phyloP scores from a whole-genome alignment of 2,113 vertebrate genomes.

The Crotalus viridis region DNA sequence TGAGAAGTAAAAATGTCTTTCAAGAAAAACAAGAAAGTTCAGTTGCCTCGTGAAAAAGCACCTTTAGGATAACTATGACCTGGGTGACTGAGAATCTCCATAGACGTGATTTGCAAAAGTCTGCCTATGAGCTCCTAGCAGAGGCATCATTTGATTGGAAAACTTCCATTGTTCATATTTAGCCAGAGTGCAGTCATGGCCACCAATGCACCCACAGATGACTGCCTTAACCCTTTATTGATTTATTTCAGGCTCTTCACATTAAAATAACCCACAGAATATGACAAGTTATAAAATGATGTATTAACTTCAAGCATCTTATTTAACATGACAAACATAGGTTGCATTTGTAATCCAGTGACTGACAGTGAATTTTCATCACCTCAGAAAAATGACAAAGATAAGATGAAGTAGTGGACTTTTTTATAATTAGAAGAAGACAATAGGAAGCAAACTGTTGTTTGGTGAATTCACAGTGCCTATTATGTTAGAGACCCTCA shows the following conservation, averaged over 20 bases:
- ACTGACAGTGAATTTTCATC: not conserved
- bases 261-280: not conserved
- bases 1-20: too few species aligned
- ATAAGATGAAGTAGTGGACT: not conserved
- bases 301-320: not conserved
- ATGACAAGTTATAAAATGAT: not conserved
- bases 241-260: not conserved
- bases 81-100: too few species aligned
- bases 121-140: not conserved
- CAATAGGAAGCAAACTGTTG: not conserved
- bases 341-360: not conserved
- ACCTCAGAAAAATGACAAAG: not conserved
- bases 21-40: too few species aligned
- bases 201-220: not conserved
- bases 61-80: too few species aligned
- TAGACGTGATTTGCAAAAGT: not conserved
- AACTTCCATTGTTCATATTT: not conserved
- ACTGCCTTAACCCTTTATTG: not conserved
- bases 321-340: not conserved
- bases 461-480: too few species aligned
- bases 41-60: too few species aligned
- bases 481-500: not conserved
- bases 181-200: not conserved
- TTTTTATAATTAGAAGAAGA: not conserved
- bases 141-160: not conserved